A percentile compares a stretch with the other conserved stretches of the same genome.
These are phyloP conservation scores for Elephantulus edwardii DNA, from an alignment of 2,113 vertebrate species.

Conservation along the genomic window DNA sequence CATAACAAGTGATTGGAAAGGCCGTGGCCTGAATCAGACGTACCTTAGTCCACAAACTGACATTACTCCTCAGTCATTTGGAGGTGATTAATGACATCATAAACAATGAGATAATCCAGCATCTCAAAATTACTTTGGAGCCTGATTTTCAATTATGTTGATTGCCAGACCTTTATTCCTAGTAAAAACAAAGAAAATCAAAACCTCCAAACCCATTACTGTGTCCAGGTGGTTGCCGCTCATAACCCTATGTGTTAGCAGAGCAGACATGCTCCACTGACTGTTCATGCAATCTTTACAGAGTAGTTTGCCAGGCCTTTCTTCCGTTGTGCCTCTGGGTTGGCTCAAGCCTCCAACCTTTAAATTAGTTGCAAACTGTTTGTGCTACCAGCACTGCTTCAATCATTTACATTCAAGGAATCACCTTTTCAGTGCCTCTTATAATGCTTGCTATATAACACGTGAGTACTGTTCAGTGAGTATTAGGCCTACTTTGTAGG, in stretches of 20 bases:
- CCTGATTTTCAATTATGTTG: background rate
- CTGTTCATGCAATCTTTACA: background rate
- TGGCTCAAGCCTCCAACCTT: background rate
- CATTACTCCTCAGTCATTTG: too few species aligned
- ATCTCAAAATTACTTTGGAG: background rate
- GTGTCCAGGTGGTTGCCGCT: background rate
- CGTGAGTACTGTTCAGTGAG: background rate
- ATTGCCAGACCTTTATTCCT: background rate
- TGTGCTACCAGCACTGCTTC: accelerated
- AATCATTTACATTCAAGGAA: background rate
- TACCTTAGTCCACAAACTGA: too few species aligned
- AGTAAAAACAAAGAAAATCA: background rate
- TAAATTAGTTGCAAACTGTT: background rate
- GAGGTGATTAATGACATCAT: too few species aligned
- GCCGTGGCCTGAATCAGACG: too few species aligned
- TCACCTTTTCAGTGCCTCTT: background rate
- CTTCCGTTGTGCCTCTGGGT: background rate
- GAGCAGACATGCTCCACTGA: background rate
- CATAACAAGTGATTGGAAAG: too few species aligned
- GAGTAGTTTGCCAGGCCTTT: background rate
- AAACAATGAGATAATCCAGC: too few species aligned
- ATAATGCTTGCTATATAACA: background rate
- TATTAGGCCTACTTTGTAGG: too few species aligned
- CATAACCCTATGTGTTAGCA: background rate
- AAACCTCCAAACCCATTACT: background rate